A percentile compares a stretch with the other conserved stretches of the same genome.
These are phyloP conservation scores for Parauchenoglanis ngamensis DNA, from an alignment of 2,797 vertebrate genomes.

Conservation along the genomic window DNA sequence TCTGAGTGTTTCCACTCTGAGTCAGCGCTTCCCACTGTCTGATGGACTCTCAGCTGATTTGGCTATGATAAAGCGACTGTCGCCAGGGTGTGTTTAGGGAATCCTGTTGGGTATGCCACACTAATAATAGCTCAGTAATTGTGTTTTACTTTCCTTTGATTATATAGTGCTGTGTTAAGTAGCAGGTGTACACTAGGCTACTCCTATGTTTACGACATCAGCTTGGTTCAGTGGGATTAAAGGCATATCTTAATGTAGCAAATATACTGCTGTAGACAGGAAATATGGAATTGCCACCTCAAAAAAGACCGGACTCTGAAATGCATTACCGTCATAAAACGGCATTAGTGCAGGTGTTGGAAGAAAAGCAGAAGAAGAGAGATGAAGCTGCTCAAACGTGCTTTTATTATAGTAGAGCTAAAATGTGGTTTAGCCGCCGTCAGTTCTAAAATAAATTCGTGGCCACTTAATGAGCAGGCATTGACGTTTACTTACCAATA, in stretches of 20 bases:
- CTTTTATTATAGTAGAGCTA: conserved; percentile 9
- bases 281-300: background rate
- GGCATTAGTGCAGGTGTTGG: conserved; percentile 16
- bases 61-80: background rate
- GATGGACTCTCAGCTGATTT: background rate
- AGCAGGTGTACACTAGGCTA: conserved; percentile 19
- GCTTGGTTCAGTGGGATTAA: conserved; percentile 11
- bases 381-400: background rate
- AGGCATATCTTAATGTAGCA: conserved; percentile 1
- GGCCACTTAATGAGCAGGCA: background rate
- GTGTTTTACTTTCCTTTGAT: conserved; percentile 13
- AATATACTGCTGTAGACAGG: background rate
- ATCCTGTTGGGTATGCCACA: background rate
- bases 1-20: background rate
- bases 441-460: background rate
- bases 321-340: conserved; percentile 12
- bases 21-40: background rate
- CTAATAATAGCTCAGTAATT: conserved; percentile 7
- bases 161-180: background rate
- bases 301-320: background rate
- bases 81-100: background rate
- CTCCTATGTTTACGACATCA: conserved; percentile 7
- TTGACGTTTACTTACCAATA: conserved; percentile 9
- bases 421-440: conserved; percentile 5
- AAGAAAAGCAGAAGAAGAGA: conserved; percentile 8